Conservation (phyloP, 2,113 vertebrate genomes). For the Muntiacus muntjak region DNA sequence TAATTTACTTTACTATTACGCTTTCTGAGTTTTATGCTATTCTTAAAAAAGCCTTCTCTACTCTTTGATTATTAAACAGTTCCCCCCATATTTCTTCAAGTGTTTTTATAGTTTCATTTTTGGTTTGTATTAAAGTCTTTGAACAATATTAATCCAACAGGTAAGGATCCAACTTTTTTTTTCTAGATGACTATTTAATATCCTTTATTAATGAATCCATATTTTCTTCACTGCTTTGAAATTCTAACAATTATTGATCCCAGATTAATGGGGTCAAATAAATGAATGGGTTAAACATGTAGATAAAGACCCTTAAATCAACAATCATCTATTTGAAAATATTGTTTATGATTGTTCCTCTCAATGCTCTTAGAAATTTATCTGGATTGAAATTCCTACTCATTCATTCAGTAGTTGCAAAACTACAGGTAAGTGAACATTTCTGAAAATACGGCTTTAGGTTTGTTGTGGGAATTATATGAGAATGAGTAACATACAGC, state of each 20-base stretch:
- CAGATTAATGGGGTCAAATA: neutral
- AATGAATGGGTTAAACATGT: neutral
- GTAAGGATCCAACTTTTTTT: neutral
- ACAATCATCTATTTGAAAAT: neutral
- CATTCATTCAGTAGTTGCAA: neutral
- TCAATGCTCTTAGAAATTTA: neutral
- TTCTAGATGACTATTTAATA: neutral
- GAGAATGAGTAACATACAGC: neutral
- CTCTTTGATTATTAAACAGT: neutral
- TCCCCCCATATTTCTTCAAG: neutral
- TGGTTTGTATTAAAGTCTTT: neutral
- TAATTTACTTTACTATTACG: neutral
- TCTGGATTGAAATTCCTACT: neutral
- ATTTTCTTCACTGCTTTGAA: neutral
- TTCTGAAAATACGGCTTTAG: neutral
- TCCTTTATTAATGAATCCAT: neutral
- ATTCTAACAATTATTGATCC: neutral
- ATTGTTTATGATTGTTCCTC: neutral
- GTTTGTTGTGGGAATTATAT: neutral
- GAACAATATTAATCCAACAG: neutral
- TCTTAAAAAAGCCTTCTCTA: neutral
- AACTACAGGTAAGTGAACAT: neutral
- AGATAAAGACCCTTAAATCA: neutral
- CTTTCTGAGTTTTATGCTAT: neutral
- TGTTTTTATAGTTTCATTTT: neutral